Base-by-base conservation (phyloP, 92 coral and sea anemone species). In the Heteractis magnifica region DNA sequence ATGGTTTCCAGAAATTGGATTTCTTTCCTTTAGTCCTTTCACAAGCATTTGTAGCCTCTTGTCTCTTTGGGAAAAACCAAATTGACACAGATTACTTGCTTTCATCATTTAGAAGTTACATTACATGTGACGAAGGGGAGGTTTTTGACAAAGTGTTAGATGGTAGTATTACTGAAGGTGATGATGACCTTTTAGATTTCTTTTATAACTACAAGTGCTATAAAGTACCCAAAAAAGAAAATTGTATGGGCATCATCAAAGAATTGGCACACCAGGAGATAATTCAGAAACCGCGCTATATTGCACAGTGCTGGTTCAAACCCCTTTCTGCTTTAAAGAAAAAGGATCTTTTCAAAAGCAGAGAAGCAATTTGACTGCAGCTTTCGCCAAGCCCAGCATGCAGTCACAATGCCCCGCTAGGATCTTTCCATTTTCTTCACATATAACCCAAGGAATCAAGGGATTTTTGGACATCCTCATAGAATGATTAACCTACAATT, bases 231-330 rank as follows among this genome's bases (percentile, higher is more conserved):
- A 51, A 87, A 71, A 49, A 77, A 74, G 80, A 78, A 85, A 49
- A 90, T 83, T 74, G 85, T 80, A 10, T 51, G 55, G 19, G 60
- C 73, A 80, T 68, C 86, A 70, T 49, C 6, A 73, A 20, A 73
- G 77, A 73, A 34, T 73, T 73, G 49, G 77, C 77, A 20, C 77
- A 73, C 50, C 77, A 73, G 15, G 73, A 65, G 73, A 65, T 65
- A 65, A 65, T 65, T 14, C 93, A 90, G 60, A 87, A 82, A 59
- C 94, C 94, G 74, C 81, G 81, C 64, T 92, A 90, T 82, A 87
- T 92, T 73, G 88, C 88, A 74, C 77, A 83, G 55, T 91, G 94
- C 76, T 82, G 87, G 85, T 50, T 86, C 64, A 82, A 90, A 74
- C 83, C 89, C 55, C 48, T 86, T 15, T 74, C 73, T 78, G 79